These are phyloP conservation scores for Amaurobius ferox DNA, from an alignment of 2,888 invertebrate species.

Conservation along the genomic window DNA sequence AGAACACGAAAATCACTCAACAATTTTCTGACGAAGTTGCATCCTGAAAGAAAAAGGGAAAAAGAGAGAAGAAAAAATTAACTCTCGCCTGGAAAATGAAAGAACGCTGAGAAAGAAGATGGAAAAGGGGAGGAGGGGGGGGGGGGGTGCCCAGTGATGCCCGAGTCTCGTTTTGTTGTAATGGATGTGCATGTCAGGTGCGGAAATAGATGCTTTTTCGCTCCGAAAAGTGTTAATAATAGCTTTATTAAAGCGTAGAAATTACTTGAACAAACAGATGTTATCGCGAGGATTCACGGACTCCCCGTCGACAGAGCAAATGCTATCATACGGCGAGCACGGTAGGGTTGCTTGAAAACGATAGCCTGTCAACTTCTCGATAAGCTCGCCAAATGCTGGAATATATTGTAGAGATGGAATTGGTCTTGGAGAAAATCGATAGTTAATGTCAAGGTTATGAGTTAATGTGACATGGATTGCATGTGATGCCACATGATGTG, in stretches of 20 bases:
- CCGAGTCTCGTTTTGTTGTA: conserved; percentile 23
- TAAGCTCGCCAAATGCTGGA: neutral
- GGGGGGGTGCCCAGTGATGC: neutral
- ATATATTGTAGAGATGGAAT: neutral
- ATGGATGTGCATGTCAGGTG: conserved; percentile 54
- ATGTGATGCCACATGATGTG: no score
- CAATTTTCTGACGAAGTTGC: neutral
- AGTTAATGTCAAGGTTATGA: no score
- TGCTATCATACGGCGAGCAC: conserved; percentile 19
- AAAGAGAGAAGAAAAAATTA: neutral
- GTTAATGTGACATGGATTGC: no score
- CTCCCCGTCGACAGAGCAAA: conserved; percentile 45
- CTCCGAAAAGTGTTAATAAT: conserved; percentile 70
- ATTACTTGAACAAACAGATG: conserved; percentile 72
- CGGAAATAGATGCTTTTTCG: conserved; percentile 56
- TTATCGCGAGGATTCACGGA: conserved; percentile 40
- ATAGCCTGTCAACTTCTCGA: neutral
- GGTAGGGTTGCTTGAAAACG: conserved; percentile 22
- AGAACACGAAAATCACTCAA: neutral
- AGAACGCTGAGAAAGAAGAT: neutral
- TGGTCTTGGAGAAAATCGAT: no score
- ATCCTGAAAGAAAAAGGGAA: neutral
- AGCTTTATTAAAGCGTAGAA: conserved; percentile 70
- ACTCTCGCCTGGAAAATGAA: conserved; percentile 9
- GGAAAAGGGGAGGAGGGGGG: neutral